Percentiles rank a stretch among this genome's conserved stretches.
Evolutionary conservation across 2,888 invertebrate species (phyloP).

Genomic region (Xestoiulus laeticollis): DNA sequence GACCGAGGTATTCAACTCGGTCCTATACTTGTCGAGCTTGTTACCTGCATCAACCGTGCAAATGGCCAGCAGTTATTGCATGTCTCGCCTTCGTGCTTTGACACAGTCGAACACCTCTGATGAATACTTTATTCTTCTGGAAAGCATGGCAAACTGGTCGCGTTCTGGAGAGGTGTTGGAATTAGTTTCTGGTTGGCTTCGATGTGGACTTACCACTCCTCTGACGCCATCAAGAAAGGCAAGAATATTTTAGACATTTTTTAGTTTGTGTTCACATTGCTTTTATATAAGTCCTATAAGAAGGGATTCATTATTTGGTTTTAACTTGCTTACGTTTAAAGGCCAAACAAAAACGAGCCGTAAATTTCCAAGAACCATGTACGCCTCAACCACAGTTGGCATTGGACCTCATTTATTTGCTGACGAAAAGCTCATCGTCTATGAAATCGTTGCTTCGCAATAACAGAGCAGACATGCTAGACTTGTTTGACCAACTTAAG

Average conservation of each 20-base stretch:
- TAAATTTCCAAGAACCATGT: constrained; percentile 28
- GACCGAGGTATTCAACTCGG: constrained; percentile 29
- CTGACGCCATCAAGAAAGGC: not conserved
- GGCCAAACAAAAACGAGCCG: not conserved
- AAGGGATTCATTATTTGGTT: not conserved
- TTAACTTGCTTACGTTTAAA: not conserved
- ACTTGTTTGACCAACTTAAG: not conserved
- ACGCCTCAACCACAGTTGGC: constrained; percentile 23
- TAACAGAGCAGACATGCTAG: not conserved
- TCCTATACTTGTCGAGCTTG: constrained; percentile 49
- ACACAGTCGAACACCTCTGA: not conserved
- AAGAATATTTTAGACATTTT: not conserved
- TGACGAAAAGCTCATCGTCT: not conserved
- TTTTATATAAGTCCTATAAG: not conserved
- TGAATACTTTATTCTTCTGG: constrained; percentile 23
- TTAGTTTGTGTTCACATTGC: not conserved
- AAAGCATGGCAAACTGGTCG: constrained; percentile 46
- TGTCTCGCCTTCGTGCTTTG: constrained; percentile 48
- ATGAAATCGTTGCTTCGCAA: not conserved
- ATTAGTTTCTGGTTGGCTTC: constrained; percentile 30
- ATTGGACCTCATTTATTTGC: not conserved
- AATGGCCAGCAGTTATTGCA: constrained; percentile 42
- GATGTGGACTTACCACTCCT: not conserved
- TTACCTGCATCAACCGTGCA: constrained; percentile 42
- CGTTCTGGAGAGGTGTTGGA: constrained; percentile 39